Evolutionary conservation across 2,888 invertebrate genomes (phyloP), one percentile per base, ranked within the genome.

Genomic region (Cyaniris semiargus): DNA sequence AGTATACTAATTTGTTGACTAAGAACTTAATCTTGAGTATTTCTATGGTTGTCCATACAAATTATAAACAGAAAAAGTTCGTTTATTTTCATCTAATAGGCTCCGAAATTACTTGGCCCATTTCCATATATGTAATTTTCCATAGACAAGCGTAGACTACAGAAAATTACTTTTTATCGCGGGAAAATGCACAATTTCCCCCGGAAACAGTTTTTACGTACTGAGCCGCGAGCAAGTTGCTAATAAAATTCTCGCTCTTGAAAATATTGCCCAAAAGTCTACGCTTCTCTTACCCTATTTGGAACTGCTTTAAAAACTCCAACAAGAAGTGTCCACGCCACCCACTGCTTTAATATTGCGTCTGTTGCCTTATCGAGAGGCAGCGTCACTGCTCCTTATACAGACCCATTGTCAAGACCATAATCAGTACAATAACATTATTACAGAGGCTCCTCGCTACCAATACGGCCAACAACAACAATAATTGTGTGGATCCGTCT

Each of bases 371-470:
- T 66, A 66, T 66, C 6, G 66, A 31, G 66, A 31, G 31, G 27
- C 27, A 27, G 27, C 72, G 44, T 72, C 72, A 72, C 23, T 44
- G 72, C 44, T 72, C 72, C 72, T 38, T 72, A 72, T 72, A 72
- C 72, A 72, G 72, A 5, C 15, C 72, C 72, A 72, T 72, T 72
- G 72, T 72, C 72, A 72, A 72, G 72, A 72, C 72, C 23, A 10
- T 72, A 72, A 44, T 38, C 72, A 44, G 38, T 72, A 72, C 72
- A 72, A 72, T 44, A 44, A 72, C 71, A 44, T 38, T 38, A 72
- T 72, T 23, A 44, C 44, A 38, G 15, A 31, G 34, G 71, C 60
- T 60, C 8, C 60, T 58, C 1, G 21, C 66, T 66, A 27, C 27
- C 66, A 5, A 60, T 66, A 66, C 15, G 66, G 27, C 66, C 66